Conservation (phyloP, 2,797 vertebrate species). For the Pangasius djambal region DNA sequence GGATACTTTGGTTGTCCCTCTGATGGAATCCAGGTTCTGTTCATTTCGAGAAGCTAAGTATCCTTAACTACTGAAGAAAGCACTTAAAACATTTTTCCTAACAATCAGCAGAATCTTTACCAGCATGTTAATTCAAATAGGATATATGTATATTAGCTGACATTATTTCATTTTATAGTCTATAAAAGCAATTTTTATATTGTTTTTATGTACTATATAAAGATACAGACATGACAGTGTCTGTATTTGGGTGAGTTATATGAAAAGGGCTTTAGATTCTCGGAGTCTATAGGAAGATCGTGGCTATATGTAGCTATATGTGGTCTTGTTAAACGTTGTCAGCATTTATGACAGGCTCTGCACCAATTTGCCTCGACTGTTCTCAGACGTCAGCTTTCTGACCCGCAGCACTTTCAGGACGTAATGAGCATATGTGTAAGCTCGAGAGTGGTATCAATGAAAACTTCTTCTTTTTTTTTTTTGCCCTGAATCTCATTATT, state of each 20-base stretch:
- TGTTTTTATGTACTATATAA: too few relatives aligned
- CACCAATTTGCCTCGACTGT: background rate
- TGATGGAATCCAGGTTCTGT: background rate
- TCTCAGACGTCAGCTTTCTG: background rate
- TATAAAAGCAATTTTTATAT: too few relatives aligned
- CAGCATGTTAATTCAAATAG: background rate
- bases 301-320: background rate
- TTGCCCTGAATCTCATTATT: conserved; percentile 14
- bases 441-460: background rate
- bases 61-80: too few relatives aligned
- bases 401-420: background rate
- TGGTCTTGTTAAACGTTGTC: background rate
- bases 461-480: background rate
- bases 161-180: too few relatives aligned
- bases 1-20: background rate
- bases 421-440: background rate
- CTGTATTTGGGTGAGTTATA: too few relatives aligned
- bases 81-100: too few relatives aligned
- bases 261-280: background rate
- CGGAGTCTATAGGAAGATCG: background rate
- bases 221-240: too few relatives aligned
- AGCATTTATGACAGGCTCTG: background rate
- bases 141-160: too few relatives aligned
- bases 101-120: too few relatives aligned
- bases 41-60: too few relatives aligned